Evolutionary conservation across 1,140 invertebrate species (phyloP).

Genomic region (Pachyrhynchus sulphureomaculatus): DNA sequence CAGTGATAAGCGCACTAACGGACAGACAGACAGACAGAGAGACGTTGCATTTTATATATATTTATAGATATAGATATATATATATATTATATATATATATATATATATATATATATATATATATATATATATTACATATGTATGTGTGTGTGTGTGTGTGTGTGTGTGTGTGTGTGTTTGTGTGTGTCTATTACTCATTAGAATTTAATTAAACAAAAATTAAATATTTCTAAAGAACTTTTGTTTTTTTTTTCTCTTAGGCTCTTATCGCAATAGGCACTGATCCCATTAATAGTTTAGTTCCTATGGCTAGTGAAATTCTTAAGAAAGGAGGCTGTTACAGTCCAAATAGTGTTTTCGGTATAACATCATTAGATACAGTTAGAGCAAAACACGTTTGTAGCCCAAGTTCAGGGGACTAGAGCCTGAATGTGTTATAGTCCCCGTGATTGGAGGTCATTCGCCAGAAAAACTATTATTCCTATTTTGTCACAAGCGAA

Average conservation of each 20-base stretch:
- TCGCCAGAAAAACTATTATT: slow-evolving; percentile 75
- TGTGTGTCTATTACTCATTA: no score
- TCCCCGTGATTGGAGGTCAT: slow-evolving; percentile 84
- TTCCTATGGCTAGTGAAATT: slow-evolving; percentile 60
- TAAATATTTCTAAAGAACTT: no score
- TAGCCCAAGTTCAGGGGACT: slow-evolving; percentile 57
- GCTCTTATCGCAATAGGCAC: slow-evolving; percentile 60
- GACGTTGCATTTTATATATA: no score
- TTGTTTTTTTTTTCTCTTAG: slow-evolving; percentile 47
- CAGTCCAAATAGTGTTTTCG: slow-evolving; percentile 72
- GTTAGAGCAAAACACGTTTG: slow-evolving; percentile 76
- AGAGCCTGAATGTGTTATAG: slow-evolving; percentile 66
- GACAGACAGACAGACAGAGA: no score
- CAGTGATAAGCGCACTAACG: no score
- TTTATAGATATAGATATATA: no score
- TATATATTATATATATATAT: no score
- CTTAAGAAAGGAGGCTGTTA: slow-evolving; percentile 61
- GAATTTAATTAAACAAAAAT: no score
- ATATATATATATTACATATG: no score
- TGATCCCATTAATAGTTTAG: slow-evolving; percentile 60
- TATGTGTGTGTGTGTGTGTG: no score
- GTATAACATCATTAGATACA: slow-evolving; percentile 75
- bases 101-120: no score
- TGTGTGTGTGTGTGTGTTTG: no score
- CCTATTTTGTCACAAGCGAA: slow-evolving; percentile 75